These are phyloP conservation scores for Bradypodion pumilum DNA, from an alignment of 2,797 vertebrate species.

Conservation along the genomic window DNA sequence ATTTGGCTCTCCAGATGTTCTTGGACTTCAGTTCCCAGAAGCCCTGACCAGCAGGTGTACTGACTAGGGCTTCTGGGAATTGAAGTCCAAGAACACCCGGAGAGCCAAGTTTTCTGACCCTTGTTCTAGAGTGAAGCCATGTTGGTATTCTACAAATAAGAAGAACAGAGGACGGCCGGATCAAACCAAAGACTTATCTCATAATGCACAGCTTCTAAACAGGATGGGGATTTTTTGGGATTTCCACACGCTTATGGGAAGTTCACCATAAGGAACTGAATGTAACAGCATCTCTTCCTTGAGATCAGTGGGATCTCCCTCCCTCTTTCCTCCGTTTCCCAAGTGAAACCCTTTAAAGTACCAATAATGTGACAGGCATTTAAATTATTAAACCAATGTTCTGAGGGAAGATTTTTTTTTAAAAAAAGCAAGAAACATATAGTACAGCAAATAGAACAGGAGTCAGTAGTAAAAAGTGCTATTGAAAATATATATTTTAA, in stretches of 20 bases:
- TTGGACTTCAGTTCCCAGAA: too few relatives aligned
- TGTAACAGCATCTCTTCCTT: too few relatives aligned
- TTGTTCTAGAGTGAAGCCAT: too few relatives aligned
- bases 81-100: too few relatives aligned
- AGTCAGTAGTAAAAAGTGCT: background rate
- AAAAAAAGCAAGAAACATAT: background rate
- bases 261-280: background rate
- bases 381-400: background rate
- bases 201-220: background rate
- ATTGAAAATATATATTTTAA: background rate
- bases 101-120: too few relatives aligned
- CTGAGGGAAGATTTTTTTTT: background rate
- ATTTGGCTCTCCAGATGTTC: too few relatives aligned
- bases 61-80: too few relatives aligned
- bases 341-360: background rate
- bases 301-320: too few relatives aligned
- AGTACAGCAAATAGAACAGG: background rate
- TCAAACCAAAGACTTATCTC: background rate
- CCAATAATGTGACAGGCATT: background rate
- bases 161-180: background rate
- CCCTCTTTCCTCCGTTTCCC: too few relatives aligned
- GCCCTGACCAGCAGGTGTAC: too few relatives aligned
- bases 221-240: background rate
- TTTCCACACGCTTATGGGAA: background rate
- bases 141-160: background rate